Evolutionary conservation across 1,140 invertebrate species (phyloP).

Genomic region (Bathynomus jamesi): DNA sequence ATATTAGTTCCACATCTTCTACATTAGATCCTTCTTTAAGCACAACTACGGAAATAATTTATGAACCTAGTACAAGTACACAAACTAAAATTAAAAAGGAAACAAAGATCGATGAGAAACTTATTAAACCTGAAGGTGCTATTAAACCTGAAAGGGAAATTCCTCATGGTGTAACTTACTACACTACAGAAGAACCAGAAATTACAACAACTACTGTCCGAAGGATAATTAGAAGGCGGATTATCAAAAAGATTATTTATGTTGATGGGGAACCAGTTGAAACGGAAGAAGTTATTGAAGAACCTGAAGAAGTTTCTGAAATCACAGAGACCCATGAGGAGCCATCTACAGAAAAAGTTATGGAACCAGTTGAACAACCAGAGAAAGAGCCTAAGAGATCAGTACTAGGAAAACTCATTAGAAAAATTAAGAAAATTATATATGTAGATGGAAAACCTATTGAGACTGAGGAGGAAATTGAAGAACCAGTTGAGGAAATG

Average conservation of each 20-base stretch:
- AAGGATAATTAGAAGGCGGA: constrained; percentile 8
- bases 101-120: constrained; percentile 4
- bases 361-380: too few relatives aligned
- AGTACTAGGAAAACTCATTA: too few relatives aligned
- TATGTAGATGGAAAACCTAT: constrained; percentile 10
- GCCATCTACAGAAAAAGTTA: not conserved
- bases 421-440: constrained; percentile 5
- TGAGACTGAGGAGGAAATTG: constrained; percentile 14
- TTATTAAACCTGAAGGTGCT: constrained; percentile 23
- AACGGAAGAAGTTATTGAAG: constrained; percentile 19
- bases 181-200: constrained; percentile 3
- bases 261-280: constrained; percentile 24
- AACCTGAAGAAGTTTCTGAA: constrained; percentile 14
- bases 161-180: not conserved
- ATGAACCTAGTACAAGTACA: too few relatives aligned
- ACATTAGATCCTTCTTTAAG: too few relatives aligned
- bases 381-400: too few relatives aligned
- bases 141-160: constrained; percentile 14
- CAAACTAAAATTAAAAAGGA: not conserved
- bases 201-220: constrained; percentile 3
- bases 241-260: constrained; percentile 13
- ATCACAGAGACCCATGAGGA: not conserved
- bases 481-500: constrained; percentile 11
- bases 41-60: too few relatives aligned
- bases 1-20: too few relatives aligned